Evolutionary conservation across 30 jellyfish, hydroid and myxozoan genomes (phyloP), one percentile per base, ranked within the genome.

Genomic region (Cassiopea andromeda): DNA sequence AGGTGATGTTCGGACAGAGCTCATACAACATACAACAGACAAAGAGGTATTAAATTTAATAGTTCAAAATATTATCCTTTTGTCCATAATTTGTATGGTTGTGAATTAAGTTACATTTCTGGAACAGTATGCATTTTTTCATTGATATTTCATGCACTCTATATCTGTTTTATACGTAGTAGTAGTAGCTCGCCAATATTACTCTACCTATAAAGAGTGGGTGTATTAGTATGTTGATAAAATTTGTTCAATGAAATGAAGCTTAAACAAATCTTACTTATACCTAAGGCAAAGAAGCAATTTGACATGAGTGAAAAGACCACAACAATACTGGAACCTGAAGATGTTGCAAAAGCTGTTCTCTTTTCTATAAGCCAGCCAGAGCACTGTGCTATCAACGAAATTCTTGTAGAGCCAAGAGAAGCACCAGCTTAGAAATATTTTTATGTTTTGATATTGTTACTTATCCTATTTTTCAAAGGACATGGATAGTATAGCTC

Each of bases 281-380:
- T 44, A 2, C 61, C 17, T 47, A 67, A 93, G 98, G 98, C 98
- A 27, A 89, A 82, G 47, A 82, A 79, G 48, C 87, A 47, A 44
- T 93, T 43, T 67, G 98, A 89, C 76, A 60, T 73, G 82, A 87
- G 96, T 74, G 90, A 82, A 19, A 93, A 87, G 60, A 93, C 90
- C 1, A 81, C 94, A 45, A 61, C 71, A 49, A 81, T 93, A 7
- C 75, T 93, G 68, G 94, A 77, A 16, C 97, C 98, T 17, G 97
- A 77, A 18, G 98, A 93, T 48, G 89, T 93, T 71, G 98, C 97
- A 18, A 87, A 88, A 60, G 98, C 98, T 43, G 98, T 93, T 44
- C 59, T 93, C 2, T 93, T 79, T 79, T 97, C 98, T 44, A 92
- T 85, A 13, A 93, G 90, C 1, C 98, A 93, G 60, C 98, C 98